Conservation (phyloP, 2,113 vertebrate genomes). For the Lophotis ruficrista region DNA sequence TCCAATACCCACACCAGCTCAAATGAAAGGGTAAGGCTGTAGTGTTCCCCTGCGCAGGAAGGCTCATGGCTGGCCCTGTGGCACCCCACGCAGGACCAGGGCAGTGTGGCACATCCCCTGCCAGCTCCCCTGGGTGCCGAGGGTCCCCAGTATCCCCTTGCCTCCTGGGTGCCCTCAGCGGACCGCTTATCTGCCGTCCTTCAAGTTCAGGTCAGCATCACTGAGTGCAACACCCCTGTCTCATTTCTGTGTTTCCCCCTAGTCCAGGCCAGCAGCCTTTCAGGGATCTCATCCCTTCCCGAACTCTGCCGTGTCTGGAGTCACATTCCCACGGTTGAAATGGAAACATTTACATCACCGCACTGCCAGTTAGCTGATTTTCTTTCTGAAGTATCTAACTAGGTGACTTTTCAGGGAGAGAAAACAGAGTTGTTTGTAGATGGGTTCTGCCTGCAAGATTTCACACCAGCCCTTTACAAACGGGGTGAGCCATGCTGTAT, state of each 20-base stretch:
- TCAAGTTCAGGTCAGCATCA: not conserved
- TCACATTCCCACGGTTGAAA: too few relatives aligned
- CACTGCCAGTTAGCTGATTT: not conserved
- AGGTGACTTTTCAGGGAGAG: not conserved
- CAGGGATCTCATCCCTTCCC: not conserved
- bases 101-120: accelerated
- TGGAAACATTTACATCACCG: not conserved
- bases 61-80: not conserved
- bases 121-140: not conserved
- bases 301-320: not conserved
- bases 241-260: not conserved
- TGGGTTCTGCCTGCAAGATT: not conserved
- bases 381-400: not conserved
- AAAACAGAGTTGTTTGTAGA: not conserved
- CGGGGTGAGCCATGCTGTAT: not conserved
- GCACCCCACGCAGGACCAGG: not conserved
- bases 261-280: not conserved
- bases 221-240: accelerated
- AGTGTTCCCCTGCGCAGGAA: not conserved
- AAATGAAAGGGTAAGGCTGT: accelerated
- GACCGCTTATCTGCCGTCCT: not conserved
- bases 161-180: not conserved
- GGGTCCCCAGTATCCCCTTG: accelerated
- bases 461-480: not conserved
- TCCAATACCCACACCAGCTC: not conserved